These are phyloP conservation scores for Eira barbara DNA, from an alignment of 2,113 vertebrate genomes.

Conservation along the genomic window DNA sequence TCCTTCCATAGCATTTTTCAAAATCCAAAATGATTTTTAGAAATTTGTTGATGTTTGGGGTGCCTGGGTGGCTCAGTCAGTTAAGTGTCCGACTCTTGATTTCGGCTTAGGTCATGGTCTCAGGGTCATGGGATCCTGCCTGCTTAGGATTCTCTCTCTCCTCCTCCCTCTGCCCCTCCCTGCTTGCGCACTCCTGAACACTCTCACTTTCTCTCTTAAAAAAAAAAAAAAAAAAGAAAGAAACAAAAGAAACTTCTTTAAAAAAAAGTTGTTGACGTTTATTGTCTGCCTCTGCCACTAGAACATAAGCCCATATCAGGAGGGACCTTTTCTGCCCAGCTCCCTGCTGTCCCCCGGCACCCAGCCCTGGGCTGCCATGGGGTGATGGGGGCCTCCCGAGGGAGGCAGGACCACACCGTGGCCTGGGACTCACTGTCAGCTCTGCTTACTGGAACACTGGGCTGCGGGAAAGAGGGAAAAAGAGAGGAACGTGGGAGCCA, in stretches of 20 bases:
- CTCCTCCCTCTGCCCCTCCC: neutral
- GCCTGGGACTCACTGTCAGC: neutral
- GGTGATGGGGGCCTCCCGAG: accelerated
- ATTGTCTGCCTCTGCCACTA: neutral
- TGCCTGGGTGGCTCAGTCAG: neutral
- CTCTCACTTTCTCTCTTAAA: neutral
- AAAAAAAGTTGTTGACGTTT: neutral
- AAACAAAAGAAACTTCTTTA: neutral
- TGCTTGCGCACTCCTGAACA: neutral
- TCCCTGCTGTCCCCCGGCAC: neutral
- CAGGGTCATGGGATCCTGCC: neutral
- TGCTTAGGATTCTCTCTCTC: neutral
- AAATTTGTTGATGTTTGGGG: neutral
- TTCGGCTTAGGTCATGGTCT: neutral
- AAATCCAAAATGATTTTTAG: neutral
- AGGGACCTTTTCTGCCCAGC: neutral
- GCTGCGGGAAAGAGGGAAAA: neutral
- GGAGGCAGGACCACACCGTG: accelerated
- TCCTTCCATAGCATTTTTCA: neutral
- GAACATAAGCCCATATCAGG: neutral
- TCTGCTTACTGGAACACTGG: accelerated
- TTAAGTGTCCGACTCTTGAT: neutral
- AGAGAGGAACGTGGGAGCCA: no score
- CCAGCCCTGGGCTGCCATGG: neutral
- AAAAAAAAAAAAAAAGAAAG: no score